Evolutionary conservation across 1,140 invertebrate genomes (phyloP).

Genomic region (Brachystomella parvula): DNA sequence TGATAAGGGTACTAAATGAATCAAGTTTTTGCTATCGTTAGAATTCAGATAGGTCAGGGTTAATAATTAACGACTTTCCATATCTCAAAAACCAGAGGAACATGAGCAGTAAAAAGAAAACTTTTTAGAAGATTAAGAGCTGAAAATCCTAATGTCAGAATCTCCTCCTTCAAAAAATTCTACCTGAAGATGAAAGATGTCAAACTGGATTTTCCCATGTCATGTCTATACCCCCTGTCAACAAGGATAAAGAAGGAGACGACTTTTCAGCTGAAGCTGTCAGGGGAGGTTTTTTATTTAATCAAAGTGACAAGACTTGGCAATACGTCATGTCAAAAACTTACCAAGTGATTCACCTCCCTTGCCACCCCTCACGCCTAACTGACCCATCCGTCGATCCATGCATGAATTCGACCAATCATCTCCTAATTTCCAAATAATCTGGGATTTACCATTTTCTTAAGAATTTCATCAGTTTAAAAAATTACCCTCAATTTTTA

Average conservation of each 20-base stretch:
- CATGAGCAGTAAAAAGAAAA: no score
- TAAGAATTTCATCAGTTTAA: background rate
- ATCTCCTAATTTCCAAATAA: background rate
- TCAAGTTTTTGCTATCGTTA: no score
- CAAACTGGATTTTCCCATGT: conserved; percentile 12
- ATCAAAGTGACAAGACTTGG: conserved; percentile 9
- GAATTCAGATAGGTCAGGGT: no score
- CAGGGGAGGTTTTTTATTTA: conserved; percentile 1
- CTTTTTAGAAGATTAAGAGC: background rate
- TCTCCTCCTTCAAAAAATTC: background rate
- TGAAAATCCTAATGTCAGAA: background rate
- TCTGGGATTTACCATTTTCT: background rate
- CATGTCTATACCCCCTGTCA: conserved; percentile 9
- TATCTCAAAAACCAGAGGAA: no score
- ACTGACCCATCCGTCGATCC: background rate
- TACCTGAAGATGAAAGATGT: conserved; percentile 12
- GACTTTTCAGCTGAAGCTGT: conserved; percentile 2
- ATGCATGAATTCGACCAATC: background rate
- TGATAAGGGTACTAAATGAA: no score
- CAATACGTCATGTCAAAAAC: no score
- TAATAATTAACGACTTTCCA: no score
- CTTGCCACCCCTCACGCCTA: background rate
- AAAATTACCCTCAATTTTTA: background rate
- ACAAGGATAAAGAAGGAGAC: background rate
- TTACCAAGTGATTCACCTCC: no score